phyloP scores from a whole-genome alignment of 2,888 invertebrate species.

The Tipula confusa region DNA sequence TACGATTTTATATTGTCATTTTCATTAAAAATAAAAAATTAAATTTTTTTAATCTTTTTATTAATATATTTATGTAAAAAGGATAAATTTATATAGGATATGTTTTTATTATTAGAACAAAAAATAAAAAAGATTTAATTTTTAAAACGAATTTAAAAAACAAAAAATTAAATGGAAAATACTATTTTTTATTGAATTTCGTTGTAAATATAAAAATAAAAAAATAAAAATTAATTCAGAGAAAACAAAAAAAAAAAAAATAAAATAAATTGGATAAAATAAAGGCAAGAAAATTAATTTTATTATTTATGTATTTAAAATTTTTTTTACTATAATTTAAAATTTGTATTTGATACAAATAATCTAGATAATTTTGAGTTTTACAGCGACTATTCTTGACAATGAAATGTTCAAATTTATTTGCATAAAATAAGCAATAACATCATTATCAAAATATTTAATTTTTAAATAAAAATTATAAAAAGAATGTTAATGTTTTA shows the following conservation, averaged over 20 bases:
- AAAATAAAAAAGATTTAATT: no score
- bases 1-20: conserved; percentile 20
- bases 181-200: no score
- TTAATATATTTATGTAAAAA: not conserved
- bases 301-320: not conserved
- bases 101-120: not conserved
- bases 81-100: not conserved
- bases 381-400: not conserved
- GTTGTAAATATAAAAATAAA: not conserved
- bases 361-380: conserved; percentile 1
- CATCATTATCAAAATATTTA: not conserved
- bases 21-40: not conserved
- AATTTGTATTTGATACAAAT: conserved; percentile 25
- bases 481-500: no score
- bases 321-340: not conserved
- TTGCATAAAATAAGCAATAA: conserved; percentile 4
- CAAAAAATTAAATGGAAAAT: not conserved
- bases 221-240: no score
- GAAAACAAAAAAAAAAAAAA: not conserved
- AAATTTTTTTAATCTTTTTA: not conserved
- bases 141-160: not conserved
- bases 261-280: not conserved
- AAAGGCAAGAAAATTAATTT: not conserved
- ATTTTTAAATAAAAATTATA: not conserved
- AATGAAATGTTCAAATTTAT: not conserved